phyloP scores from a whole-genome alignment of 2,888 invertebrate species.

The Argyresthia goedartella region DNA sequence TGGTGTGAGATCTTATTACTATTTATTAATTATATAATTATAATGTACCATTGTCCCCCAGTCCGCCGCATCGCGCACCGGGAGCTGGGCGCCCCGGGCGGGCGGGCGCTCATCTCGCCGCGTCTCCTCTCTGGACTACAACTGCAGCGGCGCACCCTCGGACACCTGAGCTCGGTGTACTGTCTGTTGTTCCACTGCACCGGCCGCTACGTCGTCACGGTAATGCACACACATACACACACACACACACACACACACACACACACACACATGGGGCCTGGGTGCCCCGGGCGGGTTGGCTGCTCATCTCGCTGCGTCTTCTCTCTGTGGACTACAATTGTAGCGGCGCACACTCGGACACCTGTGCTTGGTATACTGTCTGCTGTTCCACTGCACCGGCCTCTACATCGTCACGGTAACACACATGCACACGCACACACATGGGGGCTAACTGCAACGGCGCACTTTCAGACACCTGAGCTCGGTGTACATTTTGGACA shows the following conservation, averaged over 20 bases:
- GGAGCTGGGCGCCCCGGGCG: slow-evolving; percentile 29
- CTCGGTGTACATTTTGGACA: no score
- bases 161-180: slow-evolving; percentile 97
- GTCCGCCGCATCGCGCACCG: slow-evolving; percentile 41
- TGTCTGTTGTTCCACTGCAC: slow-evolving; percentile 95
- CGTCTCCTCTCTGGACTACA: slow-evolving; percentile 72
- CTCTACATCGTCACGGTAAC: slow-evolving; percentile 88
- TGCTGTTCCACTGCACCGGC: slow-evolving; percentile 93
- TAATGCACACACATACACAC: slow-evolving; percentile 25
- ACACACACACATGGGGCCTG: no score
- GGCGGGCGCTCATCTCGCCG: slow-evolving; percentile 29
- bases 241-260: no score
- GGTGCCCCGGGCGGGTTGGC: no score
- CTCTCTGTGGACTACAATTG: slow-evolving; percentile 76
- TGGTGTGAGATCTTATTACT: no score
- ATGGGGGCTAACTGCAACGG: no score
- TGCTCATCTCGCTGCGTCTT: slow-evolving; percentile 34
- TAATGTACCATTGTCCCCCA: no score
- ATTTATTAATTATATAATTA: no score
- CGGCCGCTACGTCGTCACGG: slow-evolving; percentile 92
- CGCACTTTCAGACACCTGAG: no score
- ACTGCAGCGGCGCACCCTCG: slow-evolving; percentile 85
- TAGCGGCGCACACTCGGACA: slow-evolving; percentile 92
- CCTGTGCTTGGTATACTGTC: slow-evolving; percentile 97
- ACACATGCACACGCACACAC: no score